These are phyloP conservation scores for Scartelaos histophorus DNA, from an alignment of 2,113 vertebrate genomes.

Conservation along the genomic window DNA sequence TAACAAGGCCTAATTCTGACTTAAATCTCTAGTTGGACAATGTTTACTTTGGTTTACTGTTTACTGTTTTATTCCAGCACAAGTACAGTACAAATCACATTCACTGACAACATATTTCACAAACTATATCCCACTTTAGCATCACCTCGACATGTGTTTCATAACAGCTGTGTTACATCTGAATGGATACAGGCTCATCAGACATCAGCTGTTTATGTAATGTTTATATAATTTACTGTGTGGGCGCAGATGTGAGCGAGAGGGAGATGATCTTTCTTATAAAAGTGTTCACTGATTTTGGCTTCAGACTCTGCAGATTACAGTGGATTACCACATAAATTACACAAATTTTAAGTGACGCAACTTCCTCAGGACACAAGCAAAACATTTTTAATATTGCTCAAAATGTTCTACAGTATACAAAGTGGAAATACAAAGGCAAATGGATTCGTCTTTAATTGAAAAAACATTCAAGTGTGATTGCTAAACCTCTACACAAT, in stretches of 20 bases:
- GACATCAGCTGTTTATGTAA: slow-evolving; percentile 42
- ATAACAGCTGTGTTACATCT: slow-evolving; percentile 23
- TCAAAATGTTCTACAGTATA: neutral
- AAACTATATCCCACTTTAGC: slow-evolving; percentile 7
- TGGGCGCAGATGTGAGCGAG: slow-evolving; percentile 6
- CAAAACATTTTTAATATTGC: neutral
- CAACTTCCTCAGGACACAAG: slow-evolving; percentile 21
- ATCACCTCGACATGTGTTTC: slow-evolving; percentile 29
- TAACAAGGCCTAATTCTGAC: no score
- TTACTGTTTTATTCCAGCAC: neutral
- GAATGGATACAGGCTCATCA: slow-evolving; percentile 36
- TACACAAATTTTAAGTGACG: slow-evolving; percentile 22
- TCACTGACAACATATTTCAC: slow-evolving; percentile 9
- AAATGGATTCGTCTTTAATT: neutral
- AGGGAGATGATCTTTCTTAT: slow-evolving; percentile 50
- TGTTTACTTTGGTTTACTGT: neutral
- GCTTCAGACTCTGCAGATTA: slow-evolving; percentile 53
- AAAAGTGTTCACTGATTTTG: slow-evolving; percentile 46
- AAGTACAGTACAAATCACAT: neutral
- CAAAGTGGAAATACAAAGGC: neutral
- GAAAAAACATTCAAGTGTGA: no score
- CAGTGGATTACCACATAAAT: slow-evolving; percentile 62
- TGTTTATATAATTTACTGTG: slow-evolving; percentile 40
- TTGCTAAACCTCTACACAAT: no score
- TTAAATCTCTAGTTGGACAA: neutral